Evolutionary conservation across 2,113 vertebrate species (phyloP).

Genomic region (Rhegmatorhina hoffmannsi): DNA sequence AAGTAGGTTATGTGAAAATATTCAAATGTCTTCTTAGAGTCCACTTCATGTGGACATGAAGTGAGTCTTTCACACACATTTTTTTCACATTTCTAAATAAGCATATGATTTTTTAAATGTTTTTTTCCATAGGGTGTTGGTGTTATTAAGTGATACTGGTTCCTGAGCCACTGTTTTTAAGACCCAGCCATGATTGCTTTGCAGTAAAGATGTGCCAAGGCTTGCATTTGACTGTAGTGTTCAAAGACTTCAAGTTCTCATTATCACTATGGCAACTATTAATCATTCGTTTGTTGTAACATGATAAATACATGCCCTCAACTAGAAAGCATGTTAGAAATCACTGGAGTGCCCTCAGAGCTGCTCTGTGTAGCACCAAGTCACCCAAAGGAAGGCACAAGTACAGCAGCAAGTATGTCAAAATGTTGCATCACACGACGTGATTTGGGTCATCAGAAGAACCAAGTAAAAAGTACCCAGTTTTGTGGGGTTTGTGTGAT

Average conservation of each 20-base stretch:
- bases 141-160: background rate
- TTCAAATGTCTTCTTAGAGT: background rate
- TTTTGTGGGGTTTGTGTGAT: background rate
- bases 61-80: background rate
- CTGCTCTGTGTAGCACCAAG: background rate
- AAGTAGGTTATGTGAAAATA: background rate
- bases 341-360: constrained; percentile 30
- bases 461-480: background rate
- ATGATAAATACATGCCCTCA: constrained; percentile 54
- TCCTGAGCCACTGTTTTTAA: constrained; percentile 15
- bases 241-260: constrained; percentile 33
- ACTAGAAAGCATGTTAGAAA: constrained; percentile 45
- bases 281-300: constrained; percentile 50
- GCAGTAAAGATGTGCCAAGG: constrained; percentile 30
- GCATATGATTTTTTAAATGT: background rate
- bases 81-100: background rate
- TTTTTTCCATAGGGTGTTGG: constrained; percentile 1
- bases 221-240: background rate
- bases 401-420: background rate
- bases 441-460: background rate
- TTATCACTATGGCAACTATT: constrained; percentile 67
- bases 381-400: constrained; percentile 22
- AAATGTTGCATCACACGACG: background rate
- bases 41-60: background rate
- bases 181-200: background rate